phyloP scores from a whole-genome alignment of 2,888 invertebrate genomes.

The Rhogogaster chlorosoma region DNA sequence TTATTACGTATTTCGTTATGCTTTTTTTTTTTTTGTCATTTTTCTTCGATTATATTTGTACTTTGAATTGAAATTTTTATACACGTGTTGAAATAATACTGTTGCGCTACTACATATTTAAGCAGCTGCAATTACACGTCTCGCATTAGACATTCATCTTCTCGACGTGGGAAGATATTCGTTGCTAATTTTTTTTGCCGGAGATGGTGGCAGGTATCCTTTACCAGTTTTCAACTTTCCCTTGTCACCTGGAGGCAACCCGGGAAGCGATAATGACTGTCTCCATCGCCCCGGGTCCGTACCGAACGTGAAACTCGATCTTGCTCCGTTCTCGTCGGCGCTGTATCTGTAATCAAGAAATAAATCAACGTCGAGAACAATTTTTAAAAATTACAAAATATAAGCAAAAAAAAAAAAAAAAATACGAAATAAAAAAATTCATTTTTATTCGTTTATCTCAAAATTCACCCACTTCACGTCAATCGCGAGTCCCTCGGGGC shows the following conservation, averaged over 20 bases:
- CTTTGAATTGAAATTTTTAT: neutral
- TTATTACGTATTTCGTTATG: too few species aligned
- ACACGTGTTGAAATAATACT: too few species aligned
- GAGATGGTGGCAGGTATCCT: slow-evolving; percentile 30
- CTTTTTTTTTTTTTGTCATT: neutral
- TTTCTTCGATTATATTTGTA: neutral
- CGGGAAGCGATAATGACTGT: slow-evolving; percentile 20
- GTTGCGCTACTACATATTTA: too few species aligned
- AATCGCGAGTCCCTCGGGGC: slow-evolving; percentile 75
- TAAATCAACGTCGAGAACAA: neutral
- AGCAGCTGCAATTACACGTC: too few species aligned
- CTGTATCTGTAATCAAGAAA: slow-evolving; percentile 66
- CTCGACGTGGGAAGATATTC: slow-evolving; percentile 8
- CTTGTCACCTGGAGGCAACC: neutral
- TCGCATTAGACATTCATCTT: neutral
- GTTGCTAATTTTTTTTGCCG: neutral
- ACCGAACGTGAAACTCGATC: slow-evolving; percentile 74
- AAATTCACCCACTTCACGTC: slow-evolving; percentile 69
- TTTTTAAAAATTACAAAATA: neutral
- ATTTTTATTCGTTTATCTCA: neutral
- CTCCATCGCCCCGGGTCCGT: slow-evolving; percentile 53
- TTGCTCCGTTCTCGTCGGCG: slow-evolving; percentile 75
- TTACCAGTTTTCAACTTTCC: slow-evolving; percentile 56
- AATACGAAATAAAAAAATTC: neutral
- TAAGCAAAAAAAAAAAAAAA: neutral